These are phyloP conservation scores for Pemphredon lugubris DNA, from an alignment of 2,888 invertebrate species.

Conservation along the genomic window DNA sequence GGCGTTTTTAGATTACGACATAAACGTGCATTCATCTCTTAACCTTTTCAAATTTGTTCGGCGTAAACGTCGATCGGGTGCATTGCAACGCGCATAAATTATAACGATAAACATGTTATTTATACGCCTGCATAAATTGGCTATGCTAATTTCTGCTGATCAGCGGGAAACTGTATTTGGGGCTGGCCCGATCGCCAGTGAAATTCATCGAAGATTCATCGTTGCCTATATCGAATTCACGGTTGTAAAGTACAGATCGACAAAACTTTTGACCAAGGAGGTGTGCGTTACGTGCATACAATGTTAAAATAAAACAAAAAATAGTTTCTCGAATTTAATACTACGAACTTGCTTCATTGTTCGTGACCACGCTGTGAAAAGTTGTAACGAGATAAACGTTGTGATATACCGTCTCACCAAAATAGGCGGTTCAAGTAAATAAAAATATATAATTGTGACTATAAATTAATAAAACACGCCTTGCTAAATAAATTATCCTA, in stretches of 20 bases:
- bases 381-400: too few species aligned
- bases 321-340: too few species aligned
- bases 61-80: slow-evolving; percentile 65
- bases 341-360: too few species aligned
- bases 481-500: too few species aligned
- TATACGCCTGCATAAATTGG: slow-evolving; percentile 79
- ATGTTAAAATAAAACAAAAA: too few species aligned
- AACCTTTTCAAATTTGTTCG: slow-evolving; percentile 61
- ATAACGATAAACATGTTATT: slow-evolving; percentile 80
- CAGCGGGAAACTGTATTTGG: slow-evolving; percentile 74
- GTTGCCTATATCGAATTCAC: slow-evolving; percentile 8
- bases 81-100: slow-evolving; percentile 77
- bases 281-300: too few species aligned
- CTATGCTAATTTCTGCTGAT: slow-evolving; percentile 80
- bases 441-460: too few species aligned
- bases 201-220: slow-evolving; percentile 31
- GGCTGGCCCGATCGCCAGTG: slow-evolving; percentile 59
- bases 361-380: too few species aligned
- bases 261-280: too few species aligned
- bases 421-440: too few species aligned
- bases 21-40: slow-evolving; percentile 54
- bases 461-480: too few species aligned
- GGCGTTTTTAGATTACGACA: slow-evolving; percentile 28
- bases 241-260: neutral
- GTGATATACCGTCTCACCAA: too few species aligned